Percentiles rank a stretch among this genome's conserved stretches.
Evolutionary conservation across 2,797 vertebrate genomes (phyloP).

Genomic region (Helarctos malayanus): DNA sequence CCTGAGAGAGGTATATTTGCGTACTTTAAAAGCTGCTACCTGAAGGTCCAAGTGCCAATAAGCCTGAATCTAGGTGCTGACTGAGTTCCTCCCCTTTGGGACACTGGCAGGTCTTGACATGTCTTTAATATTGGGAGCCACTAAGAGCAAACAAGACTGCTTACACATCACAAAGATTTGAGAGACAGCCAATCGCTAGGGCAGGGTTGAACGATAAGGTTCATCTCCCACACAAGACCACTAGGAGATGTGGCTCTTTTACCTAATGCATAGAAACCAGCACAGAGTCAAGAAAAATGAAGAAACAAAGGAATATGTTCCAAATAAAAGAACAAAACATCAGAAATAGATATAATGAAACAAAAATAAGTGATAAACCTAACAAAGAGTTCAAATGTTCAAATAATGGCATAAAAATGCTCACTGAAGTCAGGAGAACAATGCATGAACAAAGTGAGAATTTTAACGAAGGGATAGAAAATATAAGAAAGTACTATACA

Average conservation of each 20-base stretch:
- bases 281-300: background rate
- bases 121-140: background rate
- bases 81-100: background rate
- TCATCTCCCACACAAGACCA: background rate
- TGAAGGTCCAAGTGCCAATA: background rate
- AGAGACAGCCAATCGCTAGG: background rate
- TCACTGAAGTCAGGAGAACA: background rate
- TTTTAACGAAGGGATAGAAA: background rate
- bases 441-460: background rate
- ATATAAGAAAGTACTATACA: background rate
- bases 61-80: background rate
- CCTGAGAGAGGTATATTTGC: background rate
- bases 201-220: background rate
- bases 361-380: background rate
- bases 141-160: background rate
- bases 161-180: background rate
- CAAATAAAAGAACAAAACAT: background rate
- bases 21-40: background rate
- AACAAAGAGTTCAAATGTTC: background rate
- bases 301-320: background rate
- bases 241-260: background rate
- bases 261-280: background rate
- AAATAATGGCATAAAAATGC: background rate
- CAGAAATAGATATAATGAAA: background rate
- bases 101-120: background rate